These are phyloP conservation scores for Champsocephalus gunnari DNA, from an alignment of 2,797 vertebrate species.

Conservation along the genomic window DNA sequence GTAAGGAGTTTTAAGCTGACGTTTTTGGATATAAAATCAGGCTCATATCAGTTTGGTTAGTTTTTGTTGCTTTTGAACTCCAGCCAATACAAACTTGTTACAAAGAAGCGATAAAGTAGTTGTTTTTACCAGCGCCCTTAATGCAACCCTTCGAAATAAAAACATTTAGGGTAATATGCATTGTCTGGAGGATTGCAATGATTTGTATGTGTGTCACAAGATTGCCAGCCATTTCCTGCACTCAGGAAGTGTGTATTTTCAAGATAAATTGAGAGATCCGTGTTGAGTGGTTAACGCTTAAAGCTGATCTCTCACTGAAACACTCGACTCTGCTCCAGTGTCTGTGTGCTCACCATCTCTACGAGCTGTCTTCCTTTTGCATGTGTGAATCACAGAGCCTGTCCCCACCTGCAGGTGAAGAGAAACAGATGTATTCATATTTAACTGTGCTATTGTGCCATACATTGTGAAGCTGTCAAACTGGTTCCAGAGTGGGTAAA, in stretches of 20 bases:
- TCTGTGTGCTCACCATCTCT: slow-evolving; percentile 2
- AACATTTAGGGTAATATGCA: neutral
- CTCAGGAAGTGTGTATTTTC: slow-evolving; percentile 39
- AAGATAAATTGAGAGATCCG: slow-evolving; percentile 32
- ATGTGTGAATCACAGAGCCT: slow-evolving; percentile 19
- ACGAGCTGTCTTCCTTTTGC: slow-evolving; percentile 31
- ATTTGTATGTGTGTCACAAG: slow-evolving; percentile 27
- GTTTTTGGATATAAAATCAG: neutral
- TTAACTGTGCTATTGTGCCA: slow-evolving; percentile 5
- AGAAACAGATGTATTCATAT: slow-evolving; percentile 29
- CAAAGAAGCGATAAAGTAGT: slow-evolving; percentile 12
- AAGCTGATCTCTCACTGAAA: slow-evolving; percentile 39
- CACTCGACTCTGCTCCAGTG: slow-evolving; percentile 25
- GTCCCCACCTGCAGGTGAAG: slow-evolving; percentile 18
- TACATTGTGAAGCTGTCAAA: neutral
- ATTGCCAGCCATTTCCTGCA: slow-evolving; percentile 29
- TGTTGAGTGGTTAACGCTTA: neutral
- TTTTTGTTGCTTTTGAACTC: slow-evolving; percentile 17
- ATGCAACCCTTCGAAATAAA: slow-evolving; percentile 2
- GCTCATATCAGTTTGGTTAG: neutral
- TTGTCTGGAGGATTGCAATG: neutral
- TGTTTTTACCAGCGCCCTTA: neutral
- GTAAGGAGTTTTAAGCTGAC: neutral
- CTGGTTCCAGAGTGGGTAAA: slow-evolving; percentile 15
- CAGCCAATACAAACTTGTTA: slow-evolving; percentile 22